Base-by-base conservation (phyloP, 2,888 invertebrate species). In the Amiota mariae region DNA sequence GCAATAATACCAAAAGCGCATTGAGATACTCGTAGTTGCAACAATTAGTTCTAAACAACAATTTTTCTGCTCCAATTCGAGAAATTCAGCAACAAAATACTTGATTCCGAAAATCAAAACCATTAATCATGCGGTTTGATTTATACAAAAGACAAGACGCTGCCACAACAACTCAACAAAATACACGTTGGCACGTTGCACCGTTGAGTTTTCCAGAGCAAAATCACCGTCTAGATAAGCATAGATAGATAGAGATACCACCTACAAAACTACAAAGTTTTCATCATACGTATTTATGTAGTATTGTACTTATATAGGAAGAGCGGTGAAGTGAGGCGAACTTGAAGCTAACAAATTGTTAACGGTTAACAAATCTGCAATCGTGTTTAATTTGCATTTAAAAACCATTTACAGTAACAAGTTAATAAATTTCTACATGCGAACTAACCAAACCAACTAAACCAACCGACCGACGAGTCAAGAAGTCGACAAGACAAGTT, bases 61-160 rank as follows among this genome's bases (percentile, higher is more conserved):
- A n/a, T 54, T 68, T 51, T 68, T 51, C 67, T 68, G 67, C 67
- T 68, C 67, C 67, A 68, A 68, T 68, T 68, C 36, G 6, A 51
- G 9, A 24, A 68, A 48, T 20, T 18, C 48, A 49, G 18, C 59
- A 18, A 59, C 15, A 59, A 59, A 59, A 15, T 20, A 18, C 20
- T 18, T 59, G 12, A n/a, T 8, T n/a, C n/a, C 13, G 54, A 12
- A 12, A 36, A 36, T 18, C 18, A 13, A 18, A 15, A n/a, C 8
- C 66, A 18, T 66, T 48, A 18, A 49, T 66, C 48, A 68, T 54
- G 18, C 20, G 54, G 51, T 8, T 24, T 68, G 49, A 68, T 68
- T 24, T 54, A 68, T 24, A 24, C 54, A 36, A 36, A 36, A 36
- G 36, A 36, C 36, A 36, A 36, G 36, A 24, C 24, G 15, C 36